These are phyloP conservation scores for Crambe crambe DNA, from an alignment of 37 sponge, comb jelly and placozoan genomes.

Conservation along the genomic window DNA sequence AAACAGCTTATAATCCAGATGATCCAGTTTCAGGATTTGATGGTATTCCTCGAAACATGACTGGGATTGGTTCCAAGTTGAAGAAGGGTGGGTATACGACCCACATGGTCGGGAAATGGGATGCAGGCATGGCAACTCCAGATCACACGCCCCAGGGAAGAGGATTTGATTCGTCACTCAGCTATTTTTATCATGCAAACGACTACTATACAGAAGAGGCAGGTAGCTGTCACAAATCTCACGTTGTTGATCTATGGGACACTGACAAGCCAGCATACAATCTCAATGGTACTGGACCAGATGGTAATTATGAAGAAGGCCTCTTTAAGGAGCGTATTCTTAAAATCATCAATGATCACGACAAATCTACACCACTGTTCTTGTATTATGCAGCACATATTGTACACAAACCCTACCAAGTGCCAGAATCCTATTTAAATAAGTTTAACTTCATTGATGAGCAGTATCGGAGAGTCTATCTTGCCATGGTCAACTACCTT, in stretches of 20 bases:
- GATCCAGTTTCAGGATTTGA: slow-evolving; percentile 29
- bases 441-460: slow-evolving; percentile 40
- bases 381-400: slow-evolving; percentile 47
- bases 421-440: slow-evolving; percentile 37
- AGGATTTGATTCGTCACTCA: slow-evolving; percentile 34
- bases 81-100: slow-evolving; percentile 32
- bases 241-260: slow-evolving; percentile 36
- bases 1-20: slow-evolving; percentile 12
- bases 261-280: slow-evolving; percentile 38
- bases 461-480: slow-evolving; percentile 15
- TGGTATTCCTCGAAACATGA: slow-evolving; percentile 42
- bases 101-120: slow-evolving; percentile 58
- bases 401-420: slow-evolving; percentile 36
- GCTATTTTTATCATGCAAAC: slow-evolving; percentile 55
- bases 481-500: slow-evolving; percentile 36
- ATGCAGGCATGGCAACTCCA: slow-evolving; percentile 40
- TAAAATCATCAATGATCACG: slow-evolving; percentile 36
- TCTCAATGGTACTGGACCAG: slow-evolving; percentile 47
- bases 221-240: not conserved
- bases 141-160: slow-evolving; percentile 24
- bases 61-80: slow-evolving; percentile 35
- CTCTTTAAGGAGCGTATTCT: slow-evolving; percentile 11
- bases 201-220: slow-evolving; percentile 48
- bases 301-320: slow-evolving; percentile 15
- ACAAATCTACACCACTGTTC: slow-evolving; percentile 46